phyloP scores from a whole-genome alignment of 2,888 invertebrate species.

The Zaprionus bogoriensis region DNA sequence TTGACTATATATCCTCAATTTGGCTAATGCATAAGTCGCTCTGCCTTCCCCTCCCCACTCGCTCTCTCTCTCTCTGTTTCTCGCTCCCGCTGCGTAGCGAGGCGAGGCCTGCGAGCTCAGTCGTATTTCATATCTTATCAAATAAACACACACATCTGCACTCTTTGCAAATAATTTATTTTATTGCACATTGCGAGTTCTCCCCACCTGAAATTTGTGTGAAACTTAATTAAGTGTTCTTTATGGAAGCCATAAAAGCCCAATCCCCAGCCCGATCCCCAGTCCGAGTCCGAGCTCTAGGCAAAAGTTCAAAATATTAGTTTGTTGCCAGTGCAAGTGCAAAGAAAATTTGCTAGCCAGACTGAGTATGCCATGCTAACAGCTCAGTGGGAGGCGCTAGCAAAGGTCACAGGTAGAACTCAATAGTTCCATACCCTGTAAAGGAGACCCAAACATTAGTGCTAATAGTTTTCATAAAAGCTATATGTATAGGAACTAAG shows the following conservation, averaged over 20 bases:
- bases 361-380: conserved; percentile 4
- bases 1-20: conserved; percentile 26
- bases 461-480: too few species aligned
- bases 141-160: conserved; percentile 5
- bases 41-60: background rate
- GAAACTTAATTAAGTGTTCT: conserved; percentile 37
- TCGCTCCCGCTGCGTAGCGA: too few species aligned
- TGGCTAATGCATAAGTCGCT: conserved; percentile 34
- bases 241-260: conserved; percentile 20
- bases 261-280: background rate
- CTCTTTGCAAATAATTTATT: conserved; percentile 36
- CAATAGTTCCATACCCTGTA: conserved; percentile 4
- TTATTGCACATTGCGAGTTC: conserved; percentile 12
- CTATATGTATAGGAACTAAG: too few species aligned
- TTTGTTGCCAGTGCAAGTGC: conserved; percentile 21
- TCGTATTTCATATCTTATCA: conserved; percentile 25
- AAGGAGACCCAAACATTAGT: background rate
- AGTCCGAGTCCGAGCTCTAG: conserved; percentile 15
- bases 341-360: conserved; percentile 18
- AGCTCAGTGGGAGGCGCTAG: background rate
- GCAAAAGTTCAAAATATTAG: conserved; percentile 20
- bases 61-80: background rate
- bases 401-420: background rate
- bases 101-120: too few species aligned
- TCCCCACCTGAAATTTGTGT: conserved; percentile 20